phyloP scores from a whole-genome alignment of 2,797 vertebrate genomes.

The Aeoliscus strigatus region DNA sequence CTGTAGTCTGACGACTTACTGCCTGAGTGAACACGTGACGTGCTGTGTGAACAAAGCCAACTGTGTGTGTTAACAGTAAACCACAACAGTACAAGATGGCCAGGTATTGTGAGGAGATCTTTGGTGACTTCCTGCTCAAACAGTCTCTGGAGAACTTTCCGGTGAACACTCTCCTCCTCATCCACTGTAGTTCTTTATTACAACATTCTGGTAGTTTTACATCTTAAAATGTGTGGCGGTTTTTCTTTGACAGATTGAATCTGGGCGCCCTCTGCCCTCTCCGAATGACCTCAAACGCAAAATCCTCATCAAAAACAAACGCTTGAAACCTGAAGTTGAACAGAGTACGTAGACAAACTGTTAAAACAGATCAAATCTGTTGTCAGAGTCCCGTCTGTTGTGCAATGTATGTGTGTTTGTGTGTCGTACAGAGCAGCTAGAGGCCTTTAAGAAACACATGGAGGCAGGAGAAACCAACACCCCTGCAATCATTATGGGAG shows the following conservation, averaged over 20 bases:
- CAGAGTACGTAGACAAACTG: conserved; percentile 82
- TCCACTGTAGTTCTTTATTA: neutral
- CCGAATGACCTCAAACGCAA: conserved; percentile 94
- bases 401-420: conserved; percentile 13
- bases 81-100: conserved; percentile 99
- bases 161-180: conserved; percentile 63
- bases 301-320: conserved; percentile 99
- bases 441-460: conserved; percentile 96
- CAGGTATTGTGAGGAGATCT: conserved; percentile 96
- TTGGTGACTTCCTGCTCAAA: conserved; percentile 93
- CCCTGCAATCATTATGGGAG: conserved; percentile 89
- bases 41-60: neutral
- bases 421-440: conserved; percentile 85
- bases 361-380: neutral
- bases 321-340: conserved; percentile 96
- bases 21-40: no score
- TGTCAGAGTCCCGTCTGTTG: neutral
- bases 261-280: conserved; percentile 85
- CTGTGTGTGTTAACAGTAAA: conserved; percentile 77
- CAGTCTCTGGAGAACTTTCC: conserved; percentile 86
- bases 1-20: no score
- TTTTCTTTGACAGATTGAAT: conserved; percentile 79
- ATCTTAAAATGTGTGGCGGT: neutral
- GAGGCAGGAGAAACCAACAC: conserved; percentile 92
- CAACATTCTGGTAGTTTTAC: neutral